Conservation (phyloP, 2,888 invertebrate species). For the Trichacis sp. region DNA sequence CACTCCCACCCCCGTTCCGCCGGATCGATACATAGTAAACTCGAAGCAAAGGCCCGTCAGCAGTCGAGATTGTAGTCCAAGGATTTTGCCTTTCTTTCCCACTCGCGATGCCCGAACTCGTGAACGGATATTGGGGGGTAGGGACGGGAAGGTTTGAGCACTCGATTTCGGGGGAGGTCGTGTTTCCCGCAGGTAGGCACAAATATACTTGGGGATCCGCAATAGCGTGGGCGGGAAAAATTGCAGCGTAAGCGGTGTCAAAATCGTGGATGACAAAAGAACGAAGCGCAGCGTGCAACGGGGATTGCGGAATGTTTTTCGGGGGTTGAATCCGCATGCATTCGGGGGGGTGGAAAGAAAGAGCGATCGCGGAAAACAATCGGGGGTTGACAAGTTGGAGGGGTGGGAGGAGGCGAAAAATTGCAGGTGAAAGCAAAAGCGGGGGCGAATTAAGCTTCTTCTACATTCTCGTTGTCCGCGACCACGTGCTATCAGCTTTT, state of each 20-base stretch:
- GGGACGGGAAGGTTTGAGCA: constrained; percentile 21
- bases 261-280: constrained; percentile 26
- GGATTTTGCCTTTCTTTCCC: constrained; percentile 30
- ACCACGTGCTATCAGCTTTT: constrained; percentile 27
- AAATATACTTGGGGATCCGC: constrained; percentile 42
- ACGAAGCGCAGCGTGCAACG: constrained; percentile 22
- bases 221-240: constrained; percentile 16
- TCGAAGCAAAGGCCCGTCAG: constrained; percentile 62
- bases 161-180: constrained; percentile 47
- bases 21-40: constrained; percentile 66
- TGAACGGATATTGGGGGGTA: neutral
- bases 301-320: no score
- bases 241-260: constrained; percentile 32
- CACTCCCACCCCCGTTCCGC: constrained; percentile 48
- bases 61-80: no score
- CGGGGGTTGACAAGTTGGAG: no score
- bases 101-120: no score
- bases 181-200: constrained; percentile 53
- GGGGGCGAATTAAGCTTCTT: constrained; percentile 60
- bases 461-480: constrained; percentile 36
- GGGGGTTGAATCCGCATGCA: constrained; percentile 25
- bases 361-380: no score
- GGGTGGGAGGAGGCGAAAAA: constrained; percentile 35
- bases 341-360: no score
- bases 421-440: constrained; percentile 51